Conservation (phyloP, 2,113 vertebrate genomes). For the Anser cygnoides region DNA sequence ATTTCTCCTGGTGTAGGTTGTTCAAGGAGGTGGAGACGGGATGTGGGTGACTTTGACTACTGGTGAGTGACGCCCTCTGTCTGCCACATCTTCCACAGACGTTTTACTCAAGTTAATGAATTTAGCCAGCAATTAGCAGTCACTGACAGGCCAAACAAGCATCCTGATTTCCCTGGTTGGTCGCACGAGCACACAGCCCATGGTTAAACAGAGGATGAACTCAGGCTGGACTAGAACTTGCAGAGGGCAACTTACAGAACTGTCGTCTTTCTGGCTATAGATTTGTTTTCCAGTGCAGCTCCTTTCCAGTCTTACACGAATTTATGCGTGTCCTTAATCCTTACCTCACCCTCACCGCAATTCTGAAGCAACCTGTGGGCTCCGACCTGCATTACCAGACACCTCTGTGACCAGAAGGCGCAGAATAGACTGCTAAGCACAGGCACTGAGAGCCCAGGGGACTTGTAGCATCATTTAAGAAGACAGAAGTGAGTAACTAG, state of each 20-base stretch:
- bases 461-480: background rate
- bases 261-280: background rate
- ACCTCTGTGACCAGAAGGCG: background rate
- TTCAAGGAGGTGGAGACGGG: background rate
- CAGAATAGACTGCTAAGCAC: rapidly evolving
- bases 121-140: background rate
- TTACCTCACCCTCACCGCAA: background rate
- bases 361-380: background rate
- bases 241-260: background rate
- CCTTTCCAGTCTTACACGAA: background rate
- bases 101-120: background rate
- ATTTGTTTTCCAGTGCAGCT: background rate
- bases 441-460: background rate
- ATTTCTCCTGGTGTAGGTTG: background rate
- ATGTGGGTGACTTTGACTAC: background rate
- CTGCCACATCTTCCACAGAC: background rate
- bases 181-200: background rate
- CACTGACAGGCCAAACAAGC: background rate
- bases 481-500: background rate
- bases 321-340: background rate
- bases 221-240: background rate
- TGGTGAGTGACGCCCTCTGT: background rate
- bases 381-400: background rate
- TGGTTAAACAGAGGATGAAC: background rate
- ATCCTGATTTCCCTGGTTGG: background rate